Base-by-base conservation (phyloP, 1,140 invertebrate species). In the Drosophila ananassae region DNA sequence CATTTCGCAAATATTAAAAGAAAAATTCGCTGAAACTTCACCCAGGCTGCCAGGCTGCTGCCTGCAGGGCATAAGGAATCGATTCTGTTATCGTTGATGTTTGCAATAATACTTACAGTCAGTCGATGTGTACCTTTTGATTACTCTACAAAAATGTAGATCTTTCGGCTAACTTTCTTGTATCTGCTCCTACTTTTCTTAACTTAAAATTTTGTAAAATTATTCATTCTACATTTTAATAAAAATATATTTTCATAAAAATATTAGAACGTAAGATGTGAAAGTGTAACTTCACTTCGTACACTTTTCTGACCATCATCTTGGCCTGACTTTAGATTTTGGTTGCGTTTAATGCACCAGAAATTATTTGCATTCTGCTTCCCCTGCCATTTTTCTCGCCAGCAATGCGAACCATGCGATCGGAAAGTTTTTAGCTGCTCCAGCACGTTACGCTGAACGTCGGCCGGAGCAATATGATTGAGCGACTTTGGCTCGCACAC, bases 391-490 rank as follows among this genome's bases (percentile, higher is more conserved):
- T 77, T 77, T 74, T 74, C 72, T 74, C 60, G 12, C 62, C 41
- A 52, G 58, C 39, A 34, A 56, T 56, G 53, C 25, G 2, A 34
- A 34, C 60, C 9, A 52, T 46, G 59, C 60, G 34, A 47, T 13
- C 28, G 9, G 53, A 21, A 55, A 21, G 50, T 69, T 69, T 37
- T 64, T 60, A 44, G 51, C 32, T 44, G 39, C 32, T 48, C 7
- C 24, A 21, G 66, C 51, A 69, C 66, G 66, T 47, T 63, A 56
- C 9, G 44, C 44, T 47, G 44, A 22, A 47, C 24, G 51, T 69
- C 62, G 67, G 62, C 53, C 37, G 21, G 62, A 54, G 56, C 82
- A 89, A 87, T 83, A 87, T 89, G 83, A 87, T 89, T 87, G 76
- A 89, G 72, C 79, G 50, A 62, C 71, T 73, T 62, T 50, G 68